phyloP scores from a whole-genome alignment of 2,888 invertebrate genomes.

The Euzetes globulus region DNA sequence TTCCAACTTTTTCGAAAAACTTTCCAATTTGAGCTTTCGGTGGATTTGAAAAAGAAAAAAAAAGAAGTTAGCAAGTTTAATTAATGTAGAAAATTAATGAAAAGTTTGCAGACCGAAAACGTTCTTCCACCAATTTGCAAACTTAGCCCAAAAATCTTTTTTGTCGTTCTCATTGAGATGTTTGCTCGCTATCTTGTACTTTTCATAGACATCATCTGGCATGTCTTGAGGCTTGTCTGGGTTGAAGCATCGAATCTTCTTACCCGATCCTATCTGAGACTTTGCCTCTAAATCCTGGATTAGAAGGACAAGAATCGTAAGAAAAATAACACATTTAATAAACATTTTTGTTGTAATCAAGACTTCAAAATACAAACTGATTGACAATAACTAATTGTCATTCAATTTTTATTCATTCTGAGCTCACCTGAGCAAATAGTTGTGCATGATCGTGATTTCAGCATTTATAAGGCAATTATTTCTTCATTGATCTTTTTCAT shows the following conservation, averaged over 20 bases:
- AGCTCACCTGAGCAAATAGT: not conserved
- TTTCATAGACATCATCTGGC: constrained; percentile 29
- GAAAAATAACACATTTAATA: not conserved
- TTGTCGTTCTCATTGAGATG: not conserved
- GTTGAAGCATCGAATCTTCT: not conserved
- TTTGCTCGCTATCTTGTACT: constrained; percentile 4
- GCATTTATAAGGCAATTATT: too few relatives aligned
- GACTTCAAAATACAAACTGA: too few relatives aligned
- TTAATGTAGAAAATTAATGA: not conserved
- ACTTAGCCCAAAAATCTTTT: not conserved
- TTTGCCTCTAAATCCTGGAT: not conserved
- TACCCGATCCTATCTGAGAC: not conserved
- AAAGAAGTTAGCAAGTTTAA: not conserved
- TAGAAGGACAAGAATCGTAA: not conserved
- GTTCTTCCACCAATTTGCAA: not conserved
- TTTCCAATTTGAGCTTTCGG: not conserved
- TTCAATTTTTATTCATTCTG: not conserved
- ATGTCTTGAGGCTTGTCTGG: constrained; percentile 26
- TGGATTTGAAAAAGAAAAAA: not conserved
- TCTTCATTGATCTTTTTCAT: not conserved
- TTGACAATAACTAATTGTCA: too few relatives aligned
- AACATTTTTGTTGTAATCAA: not conserved
- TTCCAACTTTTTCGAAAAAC: constrained; percentile 12
- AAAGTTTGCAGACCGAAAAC: not conserved
- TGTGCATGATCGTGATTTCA: not conserved